A percentile compares a stretch with the other conserved stretches of the same genome.
phyloP scores from a whole-genome alignment of 2,797 vertebrate genomes.

The Picus viridis region DNA sequence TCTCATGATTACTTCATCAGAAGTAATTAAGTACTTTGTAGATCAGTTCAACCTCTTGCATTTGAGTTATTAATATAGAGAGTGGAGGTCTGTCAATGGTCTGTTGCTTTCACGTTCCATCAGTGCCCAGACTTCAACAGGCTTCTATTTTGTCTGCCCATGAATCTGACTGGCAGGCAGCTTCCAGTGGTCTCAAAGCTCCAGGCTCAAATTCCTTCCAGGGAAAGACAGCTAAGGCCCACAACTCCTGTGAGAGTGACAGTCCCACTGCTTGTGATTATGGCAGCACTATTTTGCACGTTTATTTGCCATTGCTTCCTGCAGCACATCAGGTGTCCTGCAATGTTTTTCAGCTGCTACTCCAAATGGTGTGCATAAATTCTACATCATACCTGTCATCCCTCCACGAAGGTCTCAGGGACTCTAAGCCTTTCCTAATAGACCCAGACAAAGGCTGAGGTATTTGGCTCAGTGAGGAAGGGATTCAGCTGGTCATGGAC shows the following conservation, averaged over 20 bases:
- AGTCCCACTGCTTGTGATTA: not conserved
- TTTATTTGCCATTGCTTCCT: not conserved
- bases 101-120: not conserved
- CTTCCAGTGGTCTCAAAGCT: not conserved
- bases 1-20: not conserved
- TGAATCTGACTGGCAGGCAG: not conserved
- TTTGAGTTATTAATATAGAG: not conserved
- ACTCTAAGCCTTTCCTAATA: not conserved
- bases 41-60: not conserved
- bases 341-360: not conserved
- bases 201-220: not conserved
- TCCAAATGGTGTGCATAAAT: not conserved
- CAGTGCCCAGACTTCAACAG: not conserved
- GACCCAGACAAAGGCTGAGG: not conserved
- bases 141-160: not conserved
- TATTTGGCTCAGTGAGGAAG: not conserved
- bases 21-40: not conserved
- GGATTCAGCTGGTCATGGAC: not conserved
- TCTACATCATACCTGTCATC: constrained; percentile 1
- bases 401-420: not conserved
- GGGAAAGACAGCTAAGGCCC: rapidly evolving
- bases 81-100: not conserved
- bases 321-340: not conserved
- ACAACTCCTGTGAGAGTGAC: not conserved
- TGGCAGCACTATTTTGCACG: not conserved